phyloP scores from a whole-genome alignment of 2,797 vertebrate genomes.

The Rhadinocentrus ornatus region DNA sequence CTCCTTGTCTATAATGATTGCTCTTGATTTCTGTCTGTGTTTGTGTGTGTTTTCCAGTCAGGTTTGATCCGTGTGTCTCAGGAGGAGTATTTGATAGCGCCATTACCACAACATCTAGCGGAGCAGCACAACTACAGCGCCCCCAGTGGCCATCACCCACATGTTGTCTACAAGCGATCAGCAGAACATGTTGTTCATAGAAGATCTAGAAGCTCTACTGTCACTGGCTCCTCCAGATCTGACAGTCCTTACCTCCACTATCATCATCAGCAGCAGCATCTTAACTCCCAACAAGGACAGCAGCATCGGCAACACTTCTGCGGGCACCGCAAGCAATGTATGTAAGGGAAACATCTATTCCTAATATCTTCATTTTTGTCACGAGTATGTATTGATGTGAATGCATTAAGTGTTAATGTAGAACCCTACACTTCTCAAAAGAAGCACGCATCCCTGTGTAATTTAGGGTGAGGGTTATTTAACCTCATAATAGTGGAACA shows the following conservation, averaged over 20 bases:
- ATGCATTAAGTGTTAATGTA: not conserved
- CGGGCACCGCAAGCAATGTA: slow-evolving; percentile 99
- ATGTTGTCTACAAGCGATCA: slow-evolving; percentile 92
- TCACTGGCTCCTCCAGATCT: slow-evolving; percentile 31
- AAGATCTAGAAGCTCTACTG: slow-evolving; percentile 31
- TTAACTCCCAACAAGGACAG: slow-evolving; percentile 77
- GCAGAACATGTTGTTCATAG: slow-evolving; percentile 86
- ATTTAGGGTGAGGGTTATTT: too few relatives aligned
- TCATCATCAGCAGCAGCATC: slow-evolving; percentile 56
- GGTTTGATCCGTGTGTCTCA: slow-evolving; percentile 90
- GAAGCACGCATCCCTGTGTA: too few relatives aligned
- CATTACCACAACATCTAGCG: slow-evolving; percentile 90
- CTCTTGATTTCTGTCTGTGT: not conserved
- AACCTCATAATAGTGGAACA: too few relatives aligned
- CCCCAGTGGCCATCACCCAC: slow-evolving; percentile 90
- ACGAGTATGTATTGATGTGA: not conserved
- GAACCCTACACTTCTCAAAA: too few relatives aligned
- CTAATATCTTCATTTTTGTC: slow-evolving; percentile 11
- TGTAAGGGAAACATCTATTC: slow-evolving; percentile 92
- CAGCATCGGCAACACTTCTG: slow-evolving; percentile 94
- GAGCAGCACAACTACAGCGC: slow-evolving; percentile 88
- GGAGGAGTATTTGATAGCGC: slow-evolving; percentile 93
- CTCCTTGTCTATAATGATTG: too few relatives aligned
- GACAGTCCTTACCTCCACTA: slow-evolving; percentile 40
- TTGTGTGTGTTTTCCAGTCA: slow-evolving; percentile 82